Base-by-base conservation (phyloP, 2,888 invertebrate species). In the Cryptus armator region DNA sequence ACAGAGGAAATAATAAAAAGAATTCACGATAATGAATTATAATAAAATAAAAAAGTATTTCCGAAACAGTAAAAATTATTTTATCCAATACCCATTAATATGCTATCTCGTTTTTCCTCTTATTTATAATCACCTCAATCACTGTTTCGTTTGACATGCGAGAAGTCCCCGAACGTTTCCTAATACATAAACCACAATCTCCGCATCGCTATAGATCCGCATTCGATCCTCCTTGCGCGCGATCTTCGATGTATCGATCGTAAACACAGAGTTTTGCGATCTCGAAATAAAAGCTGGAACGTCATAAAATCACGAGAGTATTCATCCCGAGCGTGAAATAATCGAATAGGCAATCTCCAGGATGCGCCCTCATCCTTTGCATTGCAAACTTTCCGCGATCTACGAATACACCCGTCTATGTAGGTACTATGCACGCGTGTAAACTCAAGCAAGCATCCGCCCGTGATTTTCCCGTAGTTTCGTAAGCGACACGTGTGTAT, bases 291-390 rank as follows among this genome's bases (percentile, higher is more conserved):
- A 53, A 53, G 16, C 19, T 3, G 19, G 53, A 51, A 51, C 14
- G 16, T 51, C 51, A 19, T 53, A 19, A 53, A 53, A 53, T 53
- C 53, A 9, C 53, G 19, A 53, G 19, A 53, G 53, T 53, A 19
- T 53, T n/a, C 62, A 19, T 59, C 64, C 64, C 64, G 64, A 71
- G 70, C 79, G 71, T 71, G 71, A 71, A 79, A 71, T 71, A 79
- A 64, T 71, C 79, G 64, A 19, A 79, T 51, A 3, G n/a, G 29
- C 62, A 32, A 75, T 74, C 62, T 59, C 62, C 37, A 0, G 46
- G 32, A 62, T 62, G 29, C 32, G 37, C 37, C 37, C 6, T 32
- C 62, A n/a, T 24, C n/a, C 32, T 62, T 62, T 62, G 12, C 14
- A 29, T 32, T 29, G n/a, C 32, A 62, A 9, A 14, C 32, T 29